phyloP scores from a whole-genome alignment of 2,888 invertebrate species.

The Lycocerus yunnanus region DNA sequence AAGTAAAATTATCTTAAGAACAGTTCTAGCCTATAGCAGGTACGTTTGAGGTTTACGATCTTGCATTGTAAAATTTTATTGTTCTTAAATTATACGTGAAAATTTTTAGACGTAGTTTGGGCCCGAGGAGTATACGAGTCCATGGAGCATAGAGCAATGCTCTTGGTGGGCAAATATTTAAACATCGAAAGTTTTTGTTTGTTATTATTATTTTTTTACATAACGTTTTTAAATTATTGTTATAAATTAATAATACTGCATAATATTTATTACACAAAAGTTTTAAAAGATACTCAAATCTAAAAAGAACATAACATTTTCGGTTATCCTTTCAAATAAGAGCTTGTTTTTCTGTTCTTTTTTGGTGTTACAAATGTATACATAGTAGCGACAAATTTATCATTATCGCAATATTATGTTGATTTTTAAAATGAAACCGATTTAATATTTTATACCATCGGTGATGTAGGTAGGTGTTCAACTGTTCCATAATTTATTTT shows the following conservation, averaged over 20 bases:
- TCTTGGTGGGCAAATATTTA: neutral
- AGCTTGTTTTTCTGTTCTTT: too few relatives aligned
- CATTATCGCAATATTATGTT: neutral
- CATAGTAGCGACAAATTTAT: neutral
- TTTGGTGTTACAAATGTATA: neutral
- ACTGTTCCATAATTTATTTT: neutral
- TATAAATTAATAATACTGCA: too few relatives aligned
- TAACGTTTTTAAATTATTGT: too few relatives aligned
- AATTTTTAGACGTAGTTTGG: conserved; percentile 15
- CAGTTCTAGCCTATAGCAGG: conserved; percentile 30
- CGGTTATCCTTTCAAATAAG: neutral
- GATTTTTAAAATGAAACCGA: neutral
- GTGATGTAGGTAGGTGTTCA: neutral
- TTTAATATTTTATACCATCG: neutral
- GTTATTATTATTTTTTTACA: too few relatives aligned
- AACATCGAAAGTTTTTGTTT: too few relatives aligned
- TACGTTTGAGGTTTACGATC: conserved; percentile 37
- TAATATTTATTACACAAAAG: too few relatives aligned
- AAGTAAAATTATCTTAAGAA: conserved; percentile 42
- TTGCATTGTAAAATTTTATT: conserved; percentile 32
- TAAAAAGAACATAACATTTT: neutral
- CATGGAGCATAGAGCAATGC: neutral
- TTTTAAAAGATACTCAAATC: too few relatives aligned
- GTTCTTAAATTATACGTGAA: conserved; percentile 33
- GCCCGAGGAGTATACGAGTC: neutral